Evolutionary conservation across 2,113 vertebrate species (phyloP).

Genomic region (Phalacrocorax brasilianus): DNA sequence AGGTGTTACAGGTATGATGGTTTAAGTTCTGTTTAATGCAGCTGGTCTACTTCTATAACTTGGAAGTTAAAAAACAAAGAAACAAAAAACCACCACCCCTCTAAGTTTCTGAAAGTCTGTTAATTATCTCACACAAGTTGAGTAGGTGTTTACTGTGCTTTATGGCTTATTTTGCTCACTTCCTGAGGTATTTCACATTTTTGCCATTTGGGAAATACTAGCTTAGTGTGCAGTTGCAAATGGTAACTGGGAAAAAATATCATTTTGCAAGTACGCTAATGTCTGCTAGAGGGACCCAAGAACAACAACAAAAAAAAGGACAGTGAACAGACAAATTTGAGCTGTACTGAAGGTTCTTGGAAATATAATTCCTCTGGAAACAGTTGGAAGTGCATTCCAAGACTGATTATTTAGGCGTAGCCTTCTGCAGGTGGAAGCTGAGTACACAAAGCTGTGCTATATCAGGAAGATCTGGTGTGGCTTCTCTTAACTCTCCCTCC

Average conservation of each 20-base stretch:
- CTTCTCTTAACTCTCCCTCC: not conserved
- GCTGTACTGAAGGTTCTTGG: not conserved
- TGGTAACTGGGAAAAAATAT: not conserved
- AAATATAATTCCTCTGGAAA: not conserved
- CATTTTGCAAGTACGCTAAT: not conserved
- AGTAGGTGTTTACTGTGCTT: not conserved
- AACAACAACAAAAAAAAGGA: not conserved
- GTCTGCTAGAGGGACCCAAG: not conserved
- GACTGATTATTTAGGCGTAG: not conserved
- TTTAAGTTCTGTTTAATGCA: not conserved
- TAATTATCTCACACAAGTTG: not conserved
- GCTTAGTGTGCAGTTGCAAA: not conserved
- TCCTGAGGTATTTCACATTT: not conserved
- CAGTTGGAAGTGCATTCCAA: not conserved
- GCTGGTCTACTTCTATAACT: not conserved
- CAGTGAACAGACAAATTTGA: not conserved
- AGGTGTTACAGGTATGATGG: not conserved
- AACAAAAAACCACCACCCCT: not conserved
- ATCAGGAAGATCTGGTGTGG: not conserved
- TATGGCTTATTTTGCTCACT: not conserved
- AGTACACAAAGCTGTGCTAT: not conserved
- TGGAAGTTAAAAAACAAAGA: not conserved
- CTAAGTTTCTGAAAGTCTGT: not conserved
- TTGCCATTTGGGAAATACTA: not conserved
- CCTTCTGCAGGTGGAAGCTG: not conserved